A percentile compares a stretch with the other conserved stretches of the same genome.
Conservation (phyloP, 2,888 invertebrate species). For the Steinernema hermaphroditum region DNA sequence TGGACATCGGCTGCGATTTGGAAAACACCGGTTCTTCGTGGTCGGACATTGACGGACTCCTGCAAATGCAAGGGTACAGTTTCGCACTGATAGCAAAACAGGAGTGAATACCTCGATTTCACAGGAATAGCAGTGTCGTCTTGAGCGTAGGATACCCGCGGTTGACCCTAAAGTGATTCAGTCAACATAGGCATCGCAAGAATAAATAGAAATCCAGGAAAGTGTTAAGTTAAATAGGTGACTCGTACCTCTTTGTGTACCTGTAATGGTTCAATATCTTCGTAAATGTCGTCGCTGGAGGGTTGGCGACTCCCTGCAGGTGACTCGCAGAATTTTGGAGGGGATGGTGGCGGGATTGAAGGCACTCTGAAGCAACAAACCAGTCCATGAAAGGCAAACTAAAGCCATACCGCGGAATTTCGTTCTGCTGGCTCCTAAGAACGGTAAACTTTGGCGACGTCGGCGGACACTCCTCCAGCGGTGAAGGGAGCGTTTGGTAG, state of each 20-base stretch:
- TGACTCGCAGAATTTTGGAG: constrained; percentile 10
- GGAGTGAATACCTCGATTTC: not conserved
- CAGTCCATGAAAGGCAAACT: constrained; percentile 21
- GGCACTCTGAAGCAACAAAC: constrained; percentile 3
- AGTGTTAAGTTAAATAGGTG: not conserved
- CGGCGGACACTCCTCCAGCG: constrained; percentile 13
- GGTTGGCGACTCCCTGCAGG: constrained; percentile 5
- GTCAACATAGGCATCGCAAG: not conserved
- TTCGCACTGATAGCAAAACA: not conserved
- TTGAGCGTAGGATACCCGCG: constrained; percentile 14
- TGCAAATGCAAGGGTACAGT: not conserved
- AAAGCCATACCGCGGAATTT: constrained; percentile 5
- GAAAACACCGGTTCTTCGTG: constrained; percentile 25
- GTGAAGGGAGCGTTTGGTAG: constrained; percentile 16
- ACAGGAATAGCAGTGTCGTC: constrained; percentile 14
- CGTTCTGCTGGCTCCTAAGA: not conserved
- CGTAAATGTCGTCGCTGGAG: constrained; percentile 37
- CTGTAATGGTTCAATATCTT: constrained; percentile 38
- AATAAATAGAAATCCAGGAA: not conserved
- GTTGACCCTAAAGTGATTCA: constrained; percentile 1
- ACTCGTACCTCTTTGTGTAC: constrained; percentile 32
- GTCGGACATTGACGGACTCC: constrained; percentile 26
- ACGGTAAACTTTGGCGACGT: constrained; percentile 2
- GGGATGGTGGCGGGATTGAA: constrained; percentile 20
- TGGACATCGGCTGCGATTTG: constrained; percentile 30